Conservation (phyloP, 2,888 invertebrate species). For the Eudemis profundana region DNA sequence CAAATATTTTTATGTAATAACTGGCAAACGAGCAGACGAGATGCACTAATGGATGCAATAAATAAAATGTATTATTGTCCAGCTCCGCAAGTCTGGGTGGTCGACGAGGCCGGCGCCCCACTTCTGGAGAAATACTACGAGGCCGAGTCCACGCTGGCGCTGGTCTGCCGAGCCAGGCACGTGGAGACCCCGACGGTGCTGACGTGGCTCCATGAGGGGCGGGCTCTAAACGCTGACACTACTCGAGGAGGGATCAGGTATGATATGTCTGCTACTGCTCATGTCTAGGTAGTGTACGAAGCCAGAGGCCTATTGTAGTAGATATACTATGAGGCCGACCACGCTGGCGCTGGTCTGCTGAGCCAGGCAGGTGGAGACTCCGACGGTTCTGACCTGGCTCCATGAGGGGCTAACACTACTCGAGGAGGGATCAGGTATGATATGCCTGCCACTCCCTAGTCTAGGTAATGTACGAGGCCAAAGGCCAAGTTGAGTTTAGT, state of each 20-base stretch:
- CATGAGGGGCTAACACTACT: constrained; percentile 88
- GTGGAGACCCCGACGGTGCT: constrained; percentile 77
- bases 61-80: constrained; percentile 44
- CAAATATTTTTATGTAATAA: no score
- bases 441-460: constrained; percentile 75
- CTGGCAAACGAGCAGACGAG: no score
- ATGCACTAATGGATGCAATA: no score
- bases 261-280: constrained; percentile 52
- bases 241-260: constrained; percentile 88
- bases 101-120: constrained; percentile 87
- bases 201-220: constrained; percentile 88
- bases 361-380: constrained; percentile 75
- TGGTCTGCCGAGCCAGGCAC: constrained; percentile 85
- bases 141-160: constrained; percentile 88
- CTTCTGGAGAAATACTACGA: constrained; percentile 88
- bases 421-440: constrained; percentile 87
- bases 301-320: constrained; percentile 87
- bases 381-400: constrained; percentile 85
- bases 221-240: constrained; percentile 87
- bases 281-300: constrained; percentile 89
- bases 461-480: constrained; percentile 88
- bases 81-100: constrained; percentile 90
- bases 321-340: constrained; percentile 89
- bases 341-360: constrained; percentile 88
- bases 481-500: no score